Base-by-base conservation (phyloP, 2,113 vertebrate species). In the Caranx melampygus region DNA sequence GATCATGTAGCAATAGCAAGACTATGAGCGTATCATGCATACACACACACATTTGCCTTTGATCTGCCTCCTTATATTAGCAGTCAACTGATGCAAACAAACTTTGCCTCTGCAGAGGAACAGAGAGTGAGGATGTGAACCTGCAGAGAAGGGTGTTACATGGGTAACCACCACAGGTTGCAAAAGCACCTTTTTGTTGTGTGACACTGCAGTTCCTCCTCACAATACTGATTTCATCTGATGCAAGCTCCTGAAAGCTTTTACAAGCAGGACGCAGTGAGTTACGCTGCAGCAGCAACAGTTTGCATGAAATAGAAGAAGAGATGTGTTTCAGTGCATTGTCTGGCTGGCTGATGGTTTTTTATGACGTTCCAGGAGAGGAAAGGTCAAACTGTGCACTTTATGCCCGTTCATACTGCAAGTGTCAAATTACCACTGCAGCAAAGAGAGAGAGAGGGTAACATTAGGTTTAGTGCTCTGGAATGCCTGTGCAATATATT, bases 401-500 rank as follows among this genome's bases (percentile, higher is more conserved):
- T 87, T 67, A 58, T 79, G n/a, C 20, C 54, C 37, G 40, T 77
- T 85, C 72, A 78, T 34, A 57, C 12, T 47, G 13, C 3, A 60
- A 34, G 10, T 44, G 35, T 68, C 59, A 45, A 37, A 42, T 66
- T 68, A 42, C 51, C 57, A 20, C 52, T 58, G 26, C 6, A 9
- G 51, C 34, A 10, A 57, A 42, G 40, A 42, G 47, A 44, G 58
- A 47, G 34, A 33, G 26, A 58, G 26, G 20, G 26, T 26, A 42
- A 7, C 70, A 45, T 78, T 26, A 42, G 57, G 4, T 58, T 47
- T 4, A 54, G 10, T 21, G 77, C 35, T 31, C 21, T 3, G 58
- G 73, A 76, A 84, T 73, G 64, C 44, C 21, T 55, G 57, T 73
- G 72, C 42, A 80, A 80, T 68, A 85, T 61, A 44, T 79, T 54